Conservation (phyloP, 2,113 vertebrate species). For the Rhegmatorhina hoffmannsi region DNA sequence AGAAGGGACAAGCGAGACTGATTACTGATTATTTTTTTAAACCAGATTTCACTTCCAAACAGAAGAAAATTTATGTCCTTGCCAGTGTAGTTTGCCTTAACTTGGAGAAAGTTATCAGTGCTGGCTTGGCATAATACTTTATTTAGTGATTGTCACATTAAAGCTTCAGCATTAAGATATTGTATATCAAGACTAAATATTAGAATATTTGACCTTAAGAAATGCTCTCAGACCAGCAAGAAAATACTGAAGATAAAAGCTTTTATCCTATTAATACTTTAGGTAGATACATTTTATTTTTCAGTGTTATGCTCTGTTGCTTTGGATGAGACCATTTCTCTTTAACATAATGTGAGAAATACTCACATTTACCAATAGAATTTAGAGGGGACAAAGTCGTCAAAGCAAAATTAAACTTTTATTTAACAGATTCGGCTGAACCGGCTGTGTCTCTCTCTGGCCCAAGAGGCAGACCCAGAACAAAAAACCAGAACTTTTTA, state of each 20-base stretch:
- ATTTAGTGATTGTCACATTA: not conserved
- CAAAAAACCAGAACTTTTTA: too few relatives aligned
- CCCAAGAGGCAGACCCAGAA: too few relatives aligned
- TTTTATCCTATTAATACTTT: not conserved
- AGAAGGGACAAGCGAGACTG: not conserved
- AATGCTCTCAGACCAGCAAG: not conserved
- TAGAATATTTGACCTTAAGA: not conserved
- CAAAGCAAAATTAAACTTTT: too few relatives aligned
- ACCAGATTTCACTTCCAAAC: not conserved
- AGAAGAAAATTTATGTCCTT: not conserved
- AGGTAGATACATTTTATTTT: not conserved
- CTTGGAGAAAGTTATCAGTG: not conserved
- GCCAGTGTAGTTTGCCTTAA: not conserved
- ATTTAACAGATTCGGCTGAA: too few relatives aligned
- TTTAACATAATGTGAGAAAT: not conserved
- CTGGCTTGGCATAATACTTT: not conserved
- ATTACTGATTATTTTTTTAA: not conserved
- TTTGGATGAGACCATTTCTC: not conserved
- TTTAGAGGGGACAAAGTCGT: too few relatives aligned
- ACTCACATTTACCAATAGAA: too few relatives aligned
- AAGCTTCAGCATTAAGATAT: not conserved
- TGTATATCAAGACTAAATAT: not conserved
- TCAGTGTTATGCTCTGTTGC: not conserved
- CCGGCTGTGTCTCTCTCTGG: too few relatives aligned
- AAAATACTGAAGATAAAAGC: not conserved